These are phyloP conservation scores for Loris lydekkerianus DNA, from an alignment of 2,797 vertebrate genomes.

Conservation along the genomic window DNA sequence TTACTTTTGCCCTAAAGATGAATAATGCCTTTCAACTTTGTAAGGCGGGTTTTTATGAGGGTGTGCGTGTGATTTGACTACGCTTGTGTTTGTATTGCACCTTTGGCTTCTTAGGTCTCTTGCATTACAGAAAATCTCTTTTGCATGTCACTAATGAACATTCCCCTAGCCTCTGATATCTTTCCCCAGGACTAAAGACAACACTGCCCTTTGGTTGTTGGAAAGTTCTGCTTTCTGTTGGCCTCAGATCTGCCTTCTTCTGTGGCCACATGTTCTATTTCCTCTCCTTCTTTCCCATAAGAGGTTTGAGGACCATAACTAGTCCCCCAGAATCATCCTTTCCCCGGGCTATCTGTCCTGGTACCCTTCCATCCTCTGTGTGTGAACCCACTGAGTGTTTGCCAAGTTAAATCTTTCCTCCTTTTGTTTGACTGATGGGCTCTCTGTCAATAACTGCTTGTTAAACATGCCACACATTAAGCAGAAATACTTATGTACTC, in stretches of 20 bases:
- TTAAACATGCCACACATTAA: slow-evolving; percentile 88
- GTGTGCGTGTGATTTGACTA: slow-evolving; percentile 76
- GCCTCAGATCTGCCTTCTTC: background rate
- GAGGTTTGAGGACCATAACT: background rate
- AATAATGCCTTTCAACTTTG: slow-evolving; percentile 81
- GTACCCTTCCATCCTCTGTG: background rate
- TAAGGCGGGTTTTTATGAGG: slow-evolving; percentile 85
- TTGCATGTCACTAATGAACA: background rate
- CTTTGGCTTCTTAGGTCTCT: slow-evolving; percentile 75
- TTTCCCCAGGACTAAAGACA: background rate
- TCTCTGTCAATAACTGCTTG: slow-evolving; percentile 89
- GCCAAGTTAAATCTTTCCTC: slow-evolving; percentile 88
- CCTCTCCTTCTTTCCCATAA: background rate
- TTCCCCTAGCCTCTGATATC: background rate
- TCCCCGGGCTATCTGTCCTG: background rate
- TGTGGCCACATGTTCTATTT: background rate
- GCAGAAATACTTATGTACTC: slow-evolving; percentile 87
- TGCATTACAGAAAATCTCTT: background rate
- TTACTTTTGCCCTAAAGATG: slow-evolving; percentile 86
- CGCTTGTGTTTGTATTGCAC: slow-evolving; percentile 81
- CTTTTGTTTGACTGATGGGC: slow-evolving; percentile 86
- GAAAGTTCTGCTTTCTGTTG: background rate
- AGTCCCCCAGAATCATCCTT: background rate
- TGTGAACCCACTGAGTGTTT: slow-evolving; percentile 84
- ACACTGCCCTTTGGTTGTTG: background rate